Percentiles rank a stretch among this genome's conserved stretches.
These are phyloP conservation scores for Crossocerus cetratus DNA, from an alignment of 2,888 invertebrate species.

Conservation along the genomic window DNA sequence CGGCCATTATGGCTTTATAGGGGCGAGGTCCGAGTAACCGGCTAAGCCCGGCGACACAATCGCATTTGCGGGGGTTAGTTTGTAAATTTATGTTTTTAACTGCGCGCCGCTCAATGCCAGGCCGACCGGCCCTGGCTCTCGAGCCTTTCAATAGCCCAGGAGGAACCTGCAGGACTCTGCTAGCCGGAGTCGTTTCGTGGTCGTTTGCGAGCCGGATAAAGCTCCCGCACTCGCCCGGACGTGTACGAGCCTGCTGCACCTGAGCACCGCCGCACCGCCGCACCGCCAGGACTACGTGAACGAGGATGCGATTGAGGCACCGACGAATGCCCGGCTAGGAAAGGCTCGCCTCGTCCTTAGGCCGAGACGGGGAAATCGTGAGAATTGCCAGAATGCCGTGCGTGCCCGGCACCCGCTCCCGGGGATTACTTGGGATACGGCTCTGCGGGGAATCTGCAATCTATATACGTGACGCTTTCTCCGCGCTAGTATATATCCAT, in stretches of 20 bases:
- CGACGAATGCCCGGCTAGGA: constrained; percentile 29
- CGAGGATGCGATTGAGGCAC: constrained; percentile 19
- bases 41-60: constrained; percentile 54
- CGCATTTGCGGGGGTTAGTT: constrained; percentile 59
- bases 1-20: constrained; percentile 58
- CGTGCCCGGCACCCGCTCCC: constrained; percentile 61
- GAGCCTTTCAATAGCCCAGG: constrained; percentile 16
- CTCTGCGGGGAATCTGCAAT: constrained; percentile 56
- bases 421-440: constrained; percentile 61
- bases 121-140: neutral
- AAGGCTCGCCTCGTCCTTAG: constrained; percentile 22
- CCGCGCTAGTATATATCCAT: neutral
- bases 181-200: constrained; percentile 9
- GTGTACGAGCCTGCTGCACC: constrained; percentile 35
- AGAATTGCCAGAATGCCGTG: constrained; percentile 64
- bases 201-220: constrained; percentile 41
- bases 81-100: constrained; percentile 69
- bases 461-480: constrained; percentile 29
- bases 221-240: constrained; percentile 7
- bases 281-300: constrained; percentile 22
- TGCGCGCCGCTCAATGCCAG: constrained; percentile 33
- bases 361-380: constrained; percentile 53
- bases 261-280: constrained; percentile 35
- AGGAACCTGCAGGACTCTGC: constrained; percentile 12
- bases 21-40: constrained; percentile 43